Evolutionary conservation across 2,797 vertebrate genomes (phyloP), one percentile per base, ranked within the genome.

Genomic region (Microtus obscurus): DNA sequence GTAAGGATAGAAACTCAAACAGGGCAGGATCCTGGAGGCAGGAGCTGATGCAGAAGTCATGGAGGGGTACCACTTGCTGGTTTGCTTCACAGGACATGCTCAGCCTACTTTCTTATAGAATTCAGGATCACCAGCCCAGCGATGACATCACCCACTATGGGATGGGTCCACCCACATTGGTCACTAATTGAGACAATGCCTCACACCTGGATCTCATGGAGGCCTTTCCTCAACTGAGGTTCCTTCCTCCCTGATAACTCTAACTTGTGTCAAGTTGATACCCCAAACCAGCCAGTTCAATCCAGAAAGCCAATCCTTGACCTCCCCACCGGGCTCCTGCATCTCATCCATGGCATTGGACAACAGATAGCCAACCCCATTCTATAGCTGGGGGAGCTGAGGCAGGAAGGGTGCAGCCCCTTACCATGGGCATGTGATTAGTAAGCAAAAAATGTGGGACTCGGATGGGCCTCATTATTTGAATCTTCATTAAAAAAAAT

Each of bases 401-500:
- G 63, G 61, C 63, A 31, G 29, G 13, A 23, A 37, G 29, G 3
- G 65, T n/a, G 87, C 78, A 90, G 69, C 40, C n/a, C 19, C 69
- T 86, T 86, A 56, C 76, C 40, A 59, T 56, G 67, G 51, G 56
- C 3, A 0, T 94, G 93, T 77, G 34, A 94, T 97, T 96, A 98
- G 88, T 88, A 94, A 97, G 96, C 94, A 96, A 93, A 96, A 96
- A 94, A 92, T 69, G 71, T 90, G 85, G 69, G 65, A 89, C 74
- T 94, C 27, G 0, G 87, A 93, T n/a, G 88, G 95, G 82, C 63
- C 93, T 95, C 71, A 90, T 97, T 82, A 95, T 96, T 65, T 40
- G 86, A 96, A 80, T 73, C 94, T 94, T 94, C 96, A 79, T 96
- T 97, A 97, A 96, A 97, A 97, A 51, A 96, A 96, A 80, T 0